Percentiles rank a stretch among this genome's conserved stretches.
phyloP scores from a whole-genome alignment of 2,113 vertebrate species.

The Phylloscopus whistleri region DNA sequence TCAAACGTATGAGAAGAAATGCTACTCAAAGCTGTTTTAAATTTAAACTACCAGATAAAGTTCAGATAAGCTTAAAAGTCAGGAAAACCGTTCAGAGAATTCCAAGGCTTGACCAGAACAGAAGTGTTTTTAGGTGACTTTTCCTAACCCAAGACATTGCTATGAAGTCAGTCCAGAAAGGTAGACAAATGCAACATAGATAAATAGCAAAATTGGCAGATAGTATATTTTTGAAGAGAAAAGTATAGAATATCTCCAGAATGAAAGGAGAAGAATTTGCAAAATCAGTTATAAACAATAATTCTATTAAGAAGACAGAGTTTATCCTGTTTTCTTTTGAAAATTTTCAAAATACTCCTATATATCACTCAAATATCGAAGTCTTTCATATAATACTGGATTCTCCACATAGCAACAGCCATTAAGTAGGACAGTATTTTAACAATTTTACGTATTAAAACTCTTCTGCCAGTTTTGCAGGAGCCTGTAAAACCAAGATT shows the following conservation, averaged over 20 bases:
- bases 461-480: background rate
- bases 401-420: background rate
- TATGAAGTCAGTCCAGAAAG: background rate
- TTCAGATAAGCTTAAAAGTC: background rate
- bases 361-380: background rate
- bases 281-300: background rate
- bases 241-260: background rate
- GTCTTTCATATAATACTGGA: background rate
- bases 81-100: background rate
- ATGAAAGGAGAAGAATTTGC: fast-evolving
- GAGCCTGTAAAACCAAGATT: background rate
- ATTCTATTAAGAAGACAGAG: background rate
- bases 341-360: background rate
- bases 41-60: background rate
- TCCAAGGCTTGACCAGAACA: background rate
- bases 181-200: background rate
- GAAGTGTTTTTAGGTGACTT: background rate
- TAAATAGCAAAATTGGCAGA: background rate
- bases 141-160: background rate
- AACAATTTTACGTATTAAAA: background rate
- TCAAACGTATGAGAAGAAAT: background rate
- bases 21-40: background rate
- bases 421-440: background rate
- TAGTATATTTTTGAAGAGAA: background rate
- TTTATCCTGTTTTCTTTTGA: background rate